Percentiles rank a stretch among this genome's conserved stretches.
Conservation (phyloP, 2,113 vertebrate genomes). For the Chaetodon trifascialis region DNA sequence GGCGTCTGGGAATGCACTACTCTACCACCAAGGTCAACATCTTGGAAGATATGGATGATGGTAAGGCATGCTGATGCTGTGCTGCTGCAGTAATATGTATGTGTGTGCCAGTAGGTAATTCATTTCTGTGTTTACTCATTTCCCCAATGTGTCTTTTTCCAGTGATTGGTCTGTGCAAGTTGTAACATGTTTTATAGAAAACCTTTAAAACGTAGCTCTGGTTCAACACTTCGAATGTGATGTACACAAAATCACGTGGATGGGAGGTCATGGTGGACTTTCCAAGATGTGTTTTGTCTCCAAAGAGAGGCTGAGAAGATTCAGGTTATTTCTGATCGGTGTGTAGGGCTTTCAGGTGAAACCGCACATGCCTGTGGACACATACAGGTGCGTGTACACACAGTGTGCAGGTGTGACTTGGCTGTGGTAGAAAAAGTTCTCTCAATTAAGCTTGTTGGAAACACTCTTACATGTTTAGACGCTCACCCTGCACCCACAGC, state of each 20-base stretch:
- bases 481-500: not conserved
- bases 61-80: conserved; percentile 78
- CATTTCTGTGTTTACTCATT: too few relatives aligned
- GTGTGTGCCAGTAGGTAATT: too few relatives aligned
- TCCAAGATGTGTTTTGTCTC: not conserved
- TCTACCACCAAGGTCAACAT: conserved; percentile 86
- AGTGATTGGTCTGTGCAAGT: too few relatives aligned
- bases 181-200: too few relatives aligned
- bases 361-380: conserved; percentile 9
- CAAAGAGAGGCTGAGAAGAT: conserved; percentile 14
- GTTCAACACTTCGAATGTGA: too few relatives aligned
- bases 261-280: too few relatives aligned
- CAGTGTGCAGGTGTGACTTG: not conserved
- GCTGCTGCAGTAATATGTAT: not conserved
- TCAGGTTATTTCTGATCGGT: conserved; percentile 12
- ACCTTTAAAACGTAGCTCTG: too few relatives aligned
- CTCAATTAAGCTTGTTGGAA: conserved; percentile 46
- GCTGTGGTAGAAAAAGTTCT: not conserved
- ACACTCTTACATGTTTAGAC: conserved; percentile 10
- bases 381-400: not conserved
- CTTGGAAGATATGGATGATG: conserved; percentile 89
- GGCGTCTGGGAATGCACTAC: conserved; percentile 88
- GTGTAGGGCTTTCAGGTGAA: conserved; percentile 2
- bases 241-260: too few relatives aligned
- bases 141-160: too few relatives aligned